Evolutionary conservation across 2,888 invertebrate genomes (phyloP), one percentile per base, ranked within the genome.

Genomic region (Pristionchus exspectatus): DNA sequence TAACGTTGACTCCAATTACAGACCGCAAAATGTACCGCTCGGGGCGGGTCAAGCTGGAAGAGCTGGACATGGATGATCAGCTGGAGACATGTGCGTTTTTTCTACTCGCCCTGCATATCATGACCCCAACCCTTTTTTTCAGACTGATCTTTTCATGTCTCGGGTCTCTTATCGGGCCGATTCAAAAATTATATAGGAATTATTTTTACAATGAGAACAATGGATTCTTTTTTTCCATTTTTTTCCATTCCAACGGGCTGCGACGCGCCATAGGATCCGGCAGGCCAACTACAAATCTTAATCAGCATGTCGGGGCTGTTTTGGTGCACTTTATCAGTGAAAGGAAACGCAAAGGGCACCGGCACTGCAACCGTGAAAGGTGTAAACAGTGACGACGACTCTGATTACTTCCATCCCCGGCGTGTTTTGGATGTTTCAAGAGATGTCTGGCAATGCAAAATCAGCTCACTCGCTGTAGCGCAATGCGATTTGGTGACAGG

Each of bases 41-140:
- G n/a, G 33, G 9, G 38, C 14, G 74, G 38, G 21, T 74, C 4
- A 81, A 81, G 27, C 1, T 14, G n/a, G 81, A 81, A 7, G 81
- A 81, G 16, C 81, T 50, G 81, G 81, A 81, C 24, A 81, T 50
- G 81, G 81, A 81, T 27, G 81, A 81, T 54, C 81, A 81, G 27
- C 27, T 16, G 50, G 81, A 81, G 54, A 81, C 81, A 27, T 81
- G 81, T 81, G 10, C 4, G 81, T 81, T n/a, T 21, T 59, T 63
- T n/a, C 5, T 63, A n/a, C 63, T 63, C 24, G 38, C n/a, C n/a
- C n/a, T 59, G 0, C 24, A 24, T 18, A n/a, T 38, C 38, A 38
- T 38, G 38, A 38, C 38, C 38, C 56, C 59, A 24, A 21, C 59
- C 59, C 1, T 24, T 59, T 18, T 59, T 59, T 24, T 59, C 21